phyloP scores from a whole-genome alignment of 2,888 invertebrate species.

The Hypercompe scribonia region DNA sequence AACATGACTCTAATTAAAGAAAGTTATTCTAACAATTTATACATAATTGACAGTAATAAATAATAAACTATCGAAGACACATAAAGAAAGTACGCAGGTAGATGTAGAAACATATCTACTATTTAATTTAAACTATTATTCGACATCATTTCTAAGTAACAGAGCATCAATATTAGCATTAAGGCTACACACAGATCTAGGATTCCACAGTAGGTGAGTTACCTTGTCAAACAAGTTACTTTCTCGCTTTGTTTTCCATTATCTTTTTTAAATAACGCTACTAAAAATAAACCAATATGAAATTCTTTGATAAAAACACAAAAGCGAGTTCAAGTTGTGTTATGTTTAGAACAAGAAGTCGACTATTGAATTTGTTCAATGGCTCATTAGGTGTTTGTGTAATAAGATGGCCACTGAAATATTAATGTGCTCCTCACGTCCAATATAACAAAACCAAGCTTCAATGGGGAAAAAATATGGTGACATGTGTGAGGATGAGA shows the following conservation, averaged over 20 bases:
- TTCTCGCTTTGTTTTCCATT: neutral
- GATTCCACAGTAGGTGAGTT: neutral
- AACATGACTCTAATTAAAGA: too few relatives aligned
- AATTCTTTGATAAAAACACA: slow-evolving; percentile 27
- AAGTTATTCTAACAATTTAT: too few relatives aligned
- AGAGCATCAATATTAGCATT: too few relatives aligned
- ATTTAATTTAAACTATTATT: too few relatives aligned
- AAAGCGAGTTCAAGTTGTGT: slow-evolving; percentile 19
- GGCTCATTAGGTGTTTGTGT: slow-evolving; percentile 45
- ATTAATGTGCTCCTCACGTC: slow-evolving; percentile 53
- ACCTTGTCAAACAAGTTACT: neutral
- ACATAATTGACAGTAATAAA: too few relatives aligned
- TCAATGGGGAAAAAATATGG: slow-evolving; percentile 51
- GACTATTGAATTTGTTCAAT: slow-evolving; percentile 47
- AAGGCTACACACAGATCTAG: neutral
- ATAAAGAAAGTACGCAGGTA: too few relatives aligned
- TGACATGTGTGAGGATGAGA: slow-evolving; percentile 32
- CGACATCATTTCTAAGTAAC: too few relatives aligned
- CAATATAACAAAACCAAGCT: slow-evolving; percentile 40
- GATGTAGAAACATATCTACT: too few relatives aligned
- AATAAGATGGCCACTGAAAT: slow-evolving; percentile 27
- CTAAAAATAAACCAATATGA: slow-evolving; percentile 14
- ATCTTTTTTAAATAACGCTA: neutral
- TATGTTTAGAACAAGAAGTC: slow-evolving; percentile 25
- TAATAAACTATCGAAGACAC: too few relatives aligned